phyloP scores from a whole-genome alignment of 1,140 invertebrate species.

The Hycleus phaleratus region DNA sequence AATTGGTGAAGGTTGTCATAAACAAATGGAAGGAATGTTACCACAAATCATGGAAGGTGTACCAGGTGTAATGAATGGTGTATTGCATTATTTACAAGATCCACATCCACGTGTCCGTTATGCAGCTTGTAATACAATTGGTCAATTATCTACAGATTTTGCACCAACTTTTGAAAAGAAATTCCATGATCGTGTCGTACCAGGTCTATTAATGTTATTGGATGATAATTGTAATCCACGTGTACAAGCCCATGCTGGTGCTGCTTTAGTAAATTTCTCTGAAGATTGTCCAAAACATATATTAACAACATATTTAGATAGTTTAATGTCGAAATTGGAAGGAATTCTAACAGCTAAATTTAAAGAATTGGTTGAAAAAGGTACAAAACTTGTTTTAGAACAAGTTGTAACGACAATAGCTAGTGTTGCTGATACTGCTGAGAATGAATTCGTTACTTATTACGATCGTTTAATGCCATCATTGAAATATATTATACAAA shows the following conservation, averaged over 20 bases:
- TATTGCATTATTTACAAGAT: slow-evolving; percentile 34
- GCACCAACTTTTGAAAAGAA: slow-evolving; percentile 95
- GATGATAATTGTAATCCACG: slow-evolving; percentile 87
- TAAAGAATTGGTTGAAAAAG: slow-evolving; percentile 85
- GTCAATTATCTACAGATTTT: slow-evolving; percentile 99
- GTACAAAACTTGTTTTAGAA: slow-evolving; percentile 94
- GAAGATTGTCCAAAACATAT: slow-evolving; percentile 97
- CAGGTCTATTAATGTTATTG: slow-evolving; percentile 81
- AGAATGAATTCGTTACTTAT: slow-evolving; percentile 86
- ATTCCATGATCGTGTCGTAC: slow-evolving; percentile 91
- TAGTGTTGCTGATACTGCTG: slow-evolving; percentile 96
- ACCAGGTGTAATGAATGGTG: slow-evolving; percentile 68
- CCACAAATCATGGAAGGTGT: slow-evolving; percentile 85
- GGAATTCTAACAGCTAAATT: slow-evolving; percentile 87
- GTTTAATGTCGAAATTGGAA: slow-evolving; percentile 88
- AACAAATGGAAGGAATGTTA: slow-evolving; percentile 93
- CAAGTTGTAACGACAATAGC: slow-evolving; percentile 97
- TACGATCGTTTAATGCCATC: slow-evolving; percentile 89
- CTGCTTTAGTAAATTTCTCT: slow-evolving; percentile 97
- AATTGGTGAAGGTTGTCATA: slow-evolving; percentile 95
- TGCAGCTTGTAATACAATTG: slow-evolving; percentile 97
- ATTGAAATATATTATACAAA: slow-evolving; percentile 95
- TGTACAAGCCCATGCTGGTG: slow-evolving; percentile 88
- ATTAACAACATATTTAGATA: slow-evolving; percentile 81
- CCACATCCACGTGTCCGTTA: slow-evolving; percentile 89